These are phyloP conservation scores for Pediacus dermestoides DNA, from an alignment of 2,888 invertebrate species.

Conservation along the genomic window DNA sequence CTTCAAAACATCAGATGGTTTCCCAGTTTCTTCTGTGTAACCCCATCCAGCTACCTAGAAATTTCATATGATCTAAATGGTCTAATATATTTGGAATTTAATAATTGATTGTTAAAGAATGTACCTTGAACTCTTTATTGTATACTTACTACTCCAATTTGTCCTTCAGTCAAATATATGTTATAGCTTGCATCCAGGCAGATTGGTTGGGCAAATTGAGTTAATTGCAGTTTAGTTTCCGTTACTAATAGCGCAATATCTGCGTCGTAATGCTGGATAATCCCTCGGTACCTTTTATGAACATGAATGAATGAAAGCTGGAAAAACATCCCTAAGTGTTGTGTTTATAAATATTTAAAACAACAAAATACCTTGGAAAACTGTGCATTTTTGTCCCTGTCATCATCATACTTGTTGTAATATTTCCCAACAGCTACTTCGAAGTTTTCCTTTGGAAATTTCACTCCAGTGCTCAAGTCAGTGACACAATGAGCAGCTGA, in stretches of 20 bases:
- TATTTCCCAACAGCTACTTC: slow-evolving; percentile 41
- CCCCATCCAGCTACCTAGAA: slow-evolving; percentile 44
- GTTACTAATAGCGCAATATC: slow-evolving; percentile 45
- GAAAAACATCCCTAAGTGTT: slow-evolving; percentile 10
- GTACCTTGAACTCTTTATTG: no score
- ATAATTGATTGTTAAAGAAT: no score
- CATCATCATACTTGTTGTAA: slow-evolving; percentile 34
- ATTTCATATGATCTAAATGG: no score
- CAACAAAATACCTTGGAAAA: slow-evolving; percentile 30
- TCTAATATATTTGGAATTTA: no score
- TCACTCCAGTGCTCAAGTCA: not conserved
- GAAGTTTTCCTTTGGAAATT: slow-evolving; percentile 15
- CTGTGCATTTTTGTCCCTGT: slow-evolving; percentile 34
- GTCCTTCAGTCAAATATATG: slow-evolving; percentile 9
- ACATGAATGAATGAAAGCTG: no score
- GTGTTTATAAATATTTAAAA: not conserved
- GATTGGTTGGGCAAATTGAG: slow-evolving; percentile 42
- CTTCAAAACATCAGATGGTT: slow-evolving; percentile 32
- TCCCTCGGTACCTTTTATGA: slow-evolving; percentile 30
- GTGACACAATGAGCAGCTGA: slow-evolving; percentile 41
- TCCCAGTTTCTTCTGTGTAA: slow-evolving; percentile 28
- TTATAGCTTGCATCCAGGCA: slow-evolving; percentile 34
- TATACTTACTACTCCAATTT: slow-evolving; percentile 32
- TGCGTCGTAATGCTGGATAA: slow-evolving; percentile 26
- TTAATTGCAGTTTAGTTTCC: slow-evolving; percentile 33